Evolutionary conservation across 64 coral and sea anemone genomes (phyloP).

Genomic region (Montipora cactus): DNA sequence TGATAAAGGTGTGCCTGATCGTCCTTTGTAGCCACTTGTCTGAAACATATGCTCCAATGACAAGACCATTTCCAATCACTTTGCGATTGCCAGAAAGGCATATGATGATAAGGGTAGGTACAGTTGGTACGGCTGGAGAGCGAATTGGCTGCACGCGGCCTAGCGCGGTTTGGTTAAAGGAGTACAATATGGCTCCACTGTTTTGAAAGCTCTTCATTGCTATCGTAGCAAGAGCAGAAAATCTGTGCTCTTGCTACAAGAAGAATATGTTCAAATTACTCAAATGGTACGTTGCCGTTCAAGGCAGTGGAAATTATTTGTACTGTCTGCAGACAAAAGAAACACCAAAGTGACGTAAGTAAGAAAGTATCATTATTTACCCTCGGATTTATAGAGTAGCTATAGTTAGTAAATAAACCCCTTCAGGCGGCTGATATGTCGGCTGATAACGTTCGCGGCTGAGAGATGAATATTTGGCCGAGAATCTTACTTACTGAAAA

Average conservation of each 20-base stretch:
- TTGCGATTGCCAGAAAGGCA: conserved; percentile 25
- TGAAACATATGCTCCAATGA: conserved; percentile 39
- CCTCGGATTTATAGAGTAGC: no score
- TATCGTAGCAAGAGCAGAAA: not conserved
- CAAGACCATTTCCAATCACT: conserved; percentile 47
- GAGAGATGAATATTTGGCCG: no score
- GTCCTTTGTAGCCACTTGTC: conserved; percentile 26
- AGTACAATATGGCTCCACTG: not conserved
- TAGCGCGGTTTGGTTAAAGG: not conserved
- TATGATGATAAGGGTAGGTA: conserved; percentile 17
- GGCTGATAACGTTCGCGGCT: no score
- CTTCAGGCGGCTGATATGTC: no score
- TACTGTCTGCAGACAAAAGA: no score
- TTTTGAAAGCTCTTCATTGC: not conserved
- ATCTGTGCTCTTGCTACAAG: not conserved
- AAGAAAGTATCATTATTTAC: no score
- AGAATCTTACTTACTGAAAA: no score
- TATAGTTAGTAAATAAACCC: no score
- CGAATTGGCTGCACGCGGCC: not conserved
- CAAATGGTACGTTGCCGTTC: no score
- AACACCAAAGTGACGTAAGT: no score
- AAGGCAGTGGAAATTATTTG: no score
- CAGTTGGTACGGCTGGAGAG: not conserved
- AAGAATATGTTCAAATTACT: not conserved
- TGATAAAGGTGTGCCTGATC: conserved; percentile 44